A percentile compares a stretch with the other conserved stretches of the same genome.
phyloP scores from a whole-genome alignment of 2,888 invertebrate genomes.

The Troides oblongomaculatus region DNA sequence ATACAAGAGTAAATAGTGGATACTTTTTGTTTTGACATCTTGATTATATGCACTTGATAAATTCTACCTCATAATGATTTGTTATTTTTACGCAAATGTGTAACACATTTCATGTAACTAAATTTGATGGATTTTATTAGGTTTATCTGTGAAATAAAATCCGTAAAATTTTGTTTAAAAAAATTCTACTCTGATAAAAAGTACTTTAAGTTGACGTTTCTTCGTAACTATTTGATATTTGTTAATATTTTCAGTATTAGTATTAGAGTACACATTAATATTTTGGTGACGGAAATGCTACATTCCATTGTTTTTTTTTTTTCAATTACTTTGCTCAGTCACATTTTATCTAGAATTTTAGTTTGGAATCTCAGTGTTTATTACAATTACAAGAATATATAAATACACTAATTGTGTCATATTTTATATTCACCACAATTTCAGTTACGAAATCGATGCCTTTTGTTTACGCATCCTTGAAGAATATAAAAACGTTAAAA shows the following conservation, averaged over 20 bases:
- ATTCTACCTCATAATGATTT: too few species aligned
- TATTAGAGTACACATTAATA: background rate
- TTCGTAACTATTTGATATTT: background rate
- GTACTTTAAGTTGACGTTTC: background rate
- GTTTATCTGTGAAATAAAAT: too few species aligned
- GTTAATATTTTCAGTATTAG: background rate
- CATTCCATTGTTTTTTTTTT: background rate
- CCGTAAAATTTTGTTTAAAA: too few species aligned
- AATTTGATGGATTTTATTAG: too few species aligned
- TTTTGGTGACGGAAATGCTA: background rate
- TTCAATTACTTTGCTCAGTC: background rate
- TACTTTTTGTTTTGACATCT: constrained; percentile 11
- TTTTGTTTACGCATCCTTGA: background rate
- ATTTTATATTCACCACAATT: too few species aligned
- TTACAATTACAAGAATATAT: constrained; percentile 1
- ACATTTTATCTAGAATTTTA: constrained; percentile 16
- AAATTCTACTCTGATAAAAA: too few species aligned
- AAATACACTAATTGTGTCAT: background rate
- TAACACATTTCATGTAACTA: too few species aligned
- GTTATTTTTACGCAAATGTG: too few species aligned
- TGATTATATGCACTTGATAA: background rate
- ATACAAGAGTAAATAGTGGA: constrained; percentile 2
- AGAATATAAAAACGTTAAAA: background rate
- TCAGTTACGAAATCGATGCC: too few species aligned
- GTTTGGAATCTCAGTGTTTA: constrained; percentile 18